Evolutionary conservation across 2,797 vertebrate genomes (phyloP).

Genomic region (Diplodus sargus): DNA sequence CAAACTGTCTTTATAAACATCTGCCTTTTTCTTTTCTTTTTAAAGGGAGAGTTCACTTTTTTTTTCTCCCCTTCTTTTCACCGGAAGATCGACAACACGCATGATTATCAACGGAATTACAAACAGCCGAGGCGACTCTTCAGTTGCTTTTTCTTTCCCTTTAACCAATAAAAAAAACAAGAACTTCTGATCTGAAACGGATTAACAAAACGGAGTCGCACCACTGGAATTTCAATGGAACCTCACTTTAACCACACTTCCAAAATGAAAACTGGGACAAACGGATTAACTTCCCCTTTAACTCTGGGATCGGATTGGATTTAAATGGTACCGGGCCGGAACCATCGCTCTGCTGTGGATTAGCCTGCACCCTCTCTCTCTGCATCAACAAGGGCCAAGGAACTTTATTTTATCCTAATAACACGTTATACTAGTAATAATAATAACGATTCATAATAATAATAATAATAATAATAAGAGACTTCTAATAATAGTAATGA

Average conservation of each 20-base stretch:
- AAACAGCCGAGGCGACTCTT: conserved; percentile 51
- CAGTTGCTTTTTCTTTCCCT: conserved; percentile 27
- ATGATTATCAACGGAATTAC: conserved; percentile 38
- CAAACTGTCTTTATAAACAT: conserved; percentile 56
- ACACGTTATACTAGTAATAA: conserved; percentile 80
- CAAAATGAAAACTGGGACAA: background rate
- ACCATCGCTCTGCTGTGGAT: conserved; percentile 39
- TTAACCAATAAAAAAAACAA: conserved; percentile 20
- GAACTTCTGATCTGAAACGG: conserved; percentile 4
- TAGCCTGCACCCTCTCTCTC: conserved; percentile 70
- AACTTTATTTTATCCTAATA: conserved; percentile 79
- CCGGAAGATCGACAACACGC: conserved; percentile 7
- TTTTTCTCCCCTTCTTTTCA: background rate
- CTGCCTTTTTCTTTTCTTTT: conserved; percentile 28
- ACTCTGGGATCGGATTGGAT: conserved; percentile 40
- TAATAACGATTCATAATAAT: conserved; percentile 76
- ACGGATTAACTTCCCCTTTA: conserved; percentile 48
- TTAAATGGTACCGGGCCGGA: conserved; percentile 37
- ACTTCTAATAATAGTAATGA: conserved; percentile 66
- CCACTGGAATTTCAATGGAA: conserved; percentile 21
- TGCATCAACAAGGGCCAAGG: conserved; percentile 79
- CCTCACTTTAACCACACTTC: background rate
- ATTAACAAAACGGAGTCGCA: conserved; percentile 26
- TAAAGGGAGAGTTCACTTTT: conserved; percentile 4
- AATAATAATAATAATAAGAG: conserved; percentile 77